Percentiles rank a stretch among this genome's conserved stretches.
Conservation (phyloP, 1,140 invertebrate species). For the Drosophila albomicans region DNA sequence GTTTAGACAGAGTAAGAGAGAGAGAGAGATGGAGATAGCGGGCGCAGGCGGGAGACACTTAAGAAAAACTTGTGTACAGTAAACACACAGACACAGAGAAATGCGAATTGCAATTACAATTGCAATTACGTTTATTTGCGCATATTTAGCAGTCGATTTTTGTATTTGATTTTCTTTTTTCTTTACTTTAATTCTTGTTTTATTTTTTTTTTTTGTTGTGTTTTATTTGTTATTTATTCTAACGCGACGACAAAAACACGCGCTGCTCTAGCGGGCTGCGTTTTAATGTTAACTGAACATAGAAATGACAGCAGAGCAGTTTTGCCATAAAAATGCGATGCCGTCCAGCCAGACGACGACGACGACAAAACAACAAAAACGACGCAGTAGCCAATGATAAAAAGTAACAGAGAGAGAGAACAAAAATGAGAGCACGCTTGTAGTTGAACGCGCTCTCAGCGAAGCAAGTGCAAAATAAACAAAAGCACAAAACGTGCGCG, state of each 20-base stretch:
- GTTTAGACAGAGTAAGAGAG: not conserved
- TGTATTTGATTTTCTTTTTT: slow-evolving; percentile 27
- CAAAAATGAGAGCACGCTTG: slow-evolving; percentile 13
- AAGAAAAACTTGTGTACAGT: slow-evolving; percentile 25
- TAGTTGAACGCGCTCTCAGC: slow-evolving; percentile 14
- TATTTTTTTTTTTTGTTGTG: slow-evolving; percentile 15
- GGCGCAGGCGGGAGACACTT: slow-evolving; percentile 25
- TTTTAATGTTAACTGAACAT: slow-evolving; percentile 80
- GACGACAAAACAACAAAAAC: slow-evolving; percentile 54
- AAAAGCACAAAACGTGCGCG: slow-evolving; percentile 74
- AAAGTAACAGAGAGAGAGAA: slow-evolving; percentile 46
- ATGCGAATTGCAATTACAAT: too few species aligned
- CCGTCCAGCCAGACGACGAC: slow-evolving; percentile 24
- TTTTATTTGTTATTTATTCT: slow-evolving; percentile 29
- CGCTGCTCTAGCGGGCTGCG: slow-evolving; percentile 65
- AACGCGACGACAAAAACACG: slow-evolving; percentile 48
- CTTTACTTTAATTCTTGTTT: slow-evolving; percentile 23
- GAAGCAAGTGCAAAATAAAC: slow-evolving; percentile 61
- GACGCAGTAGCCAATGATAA: slow-evolving; percentile 57
- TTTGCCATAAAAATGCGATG: slow-evolving; percentile 74
- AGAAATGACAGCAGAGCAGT: slow-evolving; percentile 51
- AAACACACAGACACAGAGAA: slow-evolving; percentile 26
- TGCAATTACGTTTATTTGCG: slow-evolving; percentile 47
- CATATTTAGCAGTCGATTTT: slow-evolving; percentile 42
- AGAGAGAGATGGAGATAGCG: slow-evolving; percentile 11